Percentiles rank a stretch among this genome's conserved stretches.
Conservation (phyloP, 2,888 invertebrate species). For the Tenthredo scrophulariae region DNA sequence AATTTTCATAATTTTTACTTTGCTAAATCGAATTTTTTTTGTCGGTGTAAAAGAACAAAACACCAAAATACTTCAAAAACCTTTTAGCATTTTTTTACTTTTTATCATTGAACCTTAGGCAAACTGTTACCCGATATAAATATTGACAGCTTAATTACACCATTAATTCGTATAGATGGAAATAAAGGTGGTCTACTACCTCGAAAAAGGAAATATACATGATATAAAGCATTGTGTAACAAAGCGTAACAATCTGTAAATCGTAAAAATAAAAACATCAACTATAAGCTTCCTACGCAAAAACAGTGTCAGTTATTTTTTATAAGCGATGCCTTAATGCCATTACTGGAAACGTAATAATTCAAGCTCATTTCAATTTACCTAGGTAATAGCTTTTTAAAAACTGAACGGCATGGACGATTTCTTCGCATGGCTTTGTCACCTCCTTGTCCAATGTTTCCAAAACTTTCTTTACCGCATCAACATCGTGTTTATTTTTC, state of each 20-base stretch:
- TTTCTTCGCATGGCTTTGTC: constrained; percentile 74
- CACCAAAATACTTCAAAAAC: not conserved
- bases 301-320: not conserved
- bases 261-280: not conserved
- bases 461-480: constrained; percentile 72
- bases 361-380: constrained; percentile 70
- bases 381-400: constrained; percentile 76
- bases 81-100: not conserved
- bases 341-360: not conserved
- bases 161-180: not conserved
- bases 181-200: not conserved
- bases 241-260: not conserved
- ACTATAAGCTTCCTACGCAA: not conserved
- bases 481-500: constrained; percentile 74
- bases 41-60: not conserved
- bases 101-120: not conserved
- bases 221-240: not conserved
- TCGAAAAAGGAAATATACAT: not conserved
- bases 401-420: constrained; percentile 74
- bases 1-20: no score
- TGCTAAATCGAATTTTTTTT: not conserved
- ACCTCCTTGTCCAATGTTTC: constrained; percentile 69
- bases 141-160: not conserved
- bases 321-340: not conserved
- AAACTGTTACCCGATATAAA: not conserved